Evolutionary conservation across 2,888 invertebrate species (phyloP).

Genomic region (Pristionchus mayeri): DNA sequence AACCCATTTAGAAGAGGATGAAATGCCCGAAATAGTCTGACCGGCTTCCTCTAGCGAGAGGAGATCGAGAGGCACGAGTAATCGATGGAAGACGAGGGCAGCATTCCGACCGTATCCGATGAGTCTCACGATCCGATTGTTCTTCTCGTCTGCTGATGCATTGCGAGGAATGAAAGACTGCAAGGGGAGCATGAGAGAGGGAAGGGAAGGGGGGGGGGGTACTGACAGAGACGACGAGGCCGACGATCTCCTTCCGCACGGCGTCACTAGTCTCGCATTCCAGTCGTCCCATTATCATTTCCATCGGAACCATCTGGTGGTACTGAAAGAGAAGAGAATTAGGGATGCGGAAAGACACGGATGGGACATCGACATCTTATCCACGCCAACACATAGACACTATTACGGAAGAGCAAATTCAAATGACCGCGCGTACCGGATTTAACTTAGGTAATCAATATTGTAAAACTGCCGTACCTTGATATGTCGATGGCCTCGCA

Average conservation of each 20-base stretch:
- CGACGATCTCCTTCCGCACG: slow-evolving; percentile 53
- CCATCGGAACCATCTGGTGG: slow-evolving; percentile 52
- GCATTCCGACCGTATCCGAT: slow-evolving; percentile 41
- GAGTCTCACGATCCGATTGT: background rate
- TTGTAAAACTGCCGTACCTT: slow-evolving; percentile 7
- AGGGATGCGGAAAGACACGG: background rate
- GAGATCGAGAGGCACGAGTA: slow-evolving; percentile 51
- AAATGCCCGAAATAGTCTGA: no score
- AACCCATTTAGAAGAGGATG: no score
- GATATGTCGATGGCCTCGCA: slow-evolving; percentile 22
- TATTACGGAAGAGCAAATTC: background rate
- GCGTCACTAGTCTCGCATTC: slow-evolving; percentile 57
- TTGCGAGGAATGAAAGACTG: background rate
- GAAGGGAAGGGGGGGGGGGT: no score
- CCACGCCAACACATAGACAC: background rate
- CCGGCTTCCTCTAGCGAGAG: slow-evolving; percentile 51
- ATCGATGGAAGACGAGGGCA: slow-evolving; percentile 55
- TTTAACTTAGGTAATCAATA: no score
- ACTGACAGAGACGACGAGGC: slow-evolving; percentile 49
- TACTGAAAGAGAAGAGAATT: slow-evolving; percentile 40
- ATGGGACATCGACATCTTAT: no score
- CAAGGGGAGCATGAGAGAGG: no score
- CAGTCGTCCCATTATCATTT: slow-evolving; percentile 53
- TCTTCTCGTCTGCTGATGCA: background rate
- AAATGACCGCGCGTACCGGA: no score